Base-by-base conservation (phyloP, 2,888 invertebrate genomes). In the Margaritifera margaritifera region DNA sequence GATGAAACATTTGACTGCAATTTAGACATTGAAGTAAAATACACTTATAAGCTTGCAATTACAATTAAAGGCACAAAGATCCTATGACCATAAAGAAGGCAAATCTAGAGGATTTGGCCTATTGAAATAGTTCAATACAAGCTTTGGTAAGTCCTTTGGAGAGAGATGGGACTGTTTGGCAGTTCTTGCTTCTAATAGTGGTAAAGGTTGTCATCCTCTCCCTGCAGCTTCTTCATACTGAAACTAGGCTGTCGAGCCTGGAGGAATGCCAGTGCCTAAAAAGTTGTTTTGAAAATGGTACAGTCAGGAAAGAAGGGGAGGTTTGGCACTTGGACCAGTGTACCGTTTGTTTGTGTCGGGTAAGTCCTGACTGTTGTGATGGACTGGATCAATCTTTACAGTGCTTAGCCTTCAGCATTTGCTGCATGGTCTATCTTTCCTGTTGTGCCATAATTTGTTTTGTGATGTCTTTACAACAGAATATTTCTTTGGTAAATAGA, bases 211-310 rank as follows among this genome's bases (percentile, higher is more conserved):
- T 42, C 42, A 8, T 42, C 42, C 42, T 42, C 18, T 50, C 24
- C 24, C 18, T 84, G 20, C 92, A 96, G 96, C 92, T 96, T 91
- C 93, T 93, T 89, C 93, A 93, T 88, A 93, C 95, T 80, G 95
- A 96, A 91, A 93, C 93, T 85, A 93, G 95, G 83, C 92, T 96
- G 89, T 92, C 93, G 87, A 93, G 93, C 87, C 92, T 96, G 87
- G 95, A 96, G 91, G 94, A 95, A 90, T 96, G 96, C 90, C 96
- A 96, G 92, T 96, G 96, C 91, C 94, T 94, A 91, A 95, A 94
- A 91, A 94, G 95, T 77, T 96, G 96, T 92, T 93, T 92, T 87
- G 93, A 94, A 81, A 95, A 95, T 90, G 95, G 94, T 31, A 94
- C 94, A 68, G 92, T 94, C 73, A 94, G 94, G 88, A 93, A 94